Evolutionary conservation across 1,140 invertebrate species (phyloP).

Genomic region (Chrysopa pallens): DNA sequence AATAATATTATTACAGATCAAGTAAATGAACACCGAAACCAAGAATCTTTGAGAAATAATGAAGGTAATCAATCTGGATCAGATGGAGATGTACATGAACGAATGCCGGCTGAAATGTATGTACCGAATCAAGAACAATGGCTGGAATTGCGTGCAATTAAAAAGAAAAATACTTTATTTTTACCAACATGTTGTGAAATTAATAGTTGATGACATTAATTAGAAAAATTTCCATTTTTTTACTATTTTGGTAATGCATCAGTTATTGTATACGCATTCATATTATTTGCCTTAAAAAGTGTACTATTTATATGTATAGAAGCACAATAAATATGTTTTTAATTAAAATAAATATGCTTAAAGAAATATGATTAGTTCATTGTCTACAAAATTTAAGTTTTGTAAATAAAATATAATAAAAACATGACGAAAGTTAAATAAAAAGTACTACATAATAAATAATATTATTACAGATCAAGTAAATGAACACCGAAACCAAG

Average conservation of each 20-base stretch:
- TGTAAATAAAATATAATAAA: too few species aligned
- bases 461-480: conserved; percentile 18
- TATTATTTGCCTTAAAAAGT: too few species aligned
- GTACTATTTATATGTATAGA: too few species aligned
- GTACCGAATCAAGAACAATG: conserved; percentile 76
- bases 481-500: conserved; percentile 14
- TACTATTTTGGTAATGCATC: too few species aligned
- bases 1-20: conserved; percentile 18
- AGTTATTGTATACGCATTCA: too few species aligned
- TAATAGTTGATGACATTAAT: neutral
- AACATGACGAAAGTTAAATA: too few species aligned
- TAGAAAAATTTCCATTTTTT: too few species aligned
- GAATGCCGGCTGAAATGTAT: conserved; percentile 74
- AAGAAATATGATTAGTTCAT: too few species aligned
- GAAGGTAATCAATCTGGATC: conserved; percentile 9
- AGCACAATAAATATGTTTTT: too few species aligned
- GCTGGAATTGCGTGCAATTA: conserved; percentile 50
- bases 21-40: conserved; percentile 14
- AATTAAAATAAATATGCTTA: too few species aligned
- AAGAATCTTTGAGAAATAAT: conserved; percentile 14
- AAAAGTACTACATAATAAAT: conserved; percentile 20
- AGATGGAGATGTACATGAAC: conserved; percentile 20
- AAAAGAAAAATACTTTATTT: conserved; percentile 11
- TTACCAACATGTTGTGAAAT: conserved; percentile 3
- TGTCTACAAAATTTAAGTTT: too few species aligned